Percentiles rank a stretch among this genome's conserved stretches.
Evolutionary conservation across 2,888 invertebrate species (phyloP).

Genomic region (Alloscopus bannaensis): DNA sequence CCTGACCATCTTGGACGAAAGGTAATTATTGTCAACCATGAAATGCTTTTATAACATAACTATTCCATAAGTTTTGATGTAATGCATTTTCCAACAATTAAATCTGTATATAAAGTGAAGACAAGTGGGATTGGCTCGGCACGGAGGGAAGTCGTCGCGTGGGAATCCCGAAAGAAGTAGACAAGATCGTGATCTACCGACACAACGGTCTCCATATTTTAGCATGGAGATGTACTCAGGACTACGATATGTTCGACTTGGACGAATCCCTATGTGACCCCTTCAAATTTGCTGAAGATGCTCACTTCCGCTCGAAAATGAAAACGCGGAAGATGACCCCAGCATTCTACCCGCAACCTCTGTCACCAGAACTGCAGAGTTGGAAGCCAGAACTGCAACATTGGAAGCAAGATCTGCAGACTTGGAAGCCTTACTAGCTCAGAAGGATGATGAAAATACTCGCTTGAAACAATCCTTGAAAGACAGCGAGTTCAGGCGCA

Average conservation of each 20-base stretch:
- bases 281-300: neutral
- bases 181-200: neutral
- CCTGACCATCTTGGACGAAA: neutral
- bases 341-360: neutral
- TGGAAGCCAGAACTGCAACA: neutral
- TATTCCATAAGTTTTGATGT: neutral
- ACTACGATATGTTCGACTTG: neutral
- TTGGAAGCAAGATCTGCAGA: neutral
- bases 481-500: neutral
- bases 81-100: too few species aligned
- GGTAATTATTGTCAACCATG: neutral
- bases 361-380: neutral
- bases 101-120: too few species aligned
- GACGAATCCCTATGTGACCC: neutral
- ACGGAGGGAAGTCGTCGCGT: neutral
- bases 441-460: too few species aligned
- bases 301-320: neutral
- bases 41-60: neutral
- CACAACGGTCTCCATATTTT: neutral
- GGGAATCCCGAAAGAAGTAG: neutral
- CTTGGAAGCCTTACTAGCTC: neutral
- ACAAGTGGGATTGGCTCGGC: neutral
- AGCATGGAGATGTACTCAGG: neutral
- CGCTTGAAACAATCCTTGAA: neutral
- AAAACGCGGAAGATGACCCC: neutral